Base-by-base conservation (phyloP, 2,113 vertebrate species). In the Urocynchramus pylzowi region DNA sequence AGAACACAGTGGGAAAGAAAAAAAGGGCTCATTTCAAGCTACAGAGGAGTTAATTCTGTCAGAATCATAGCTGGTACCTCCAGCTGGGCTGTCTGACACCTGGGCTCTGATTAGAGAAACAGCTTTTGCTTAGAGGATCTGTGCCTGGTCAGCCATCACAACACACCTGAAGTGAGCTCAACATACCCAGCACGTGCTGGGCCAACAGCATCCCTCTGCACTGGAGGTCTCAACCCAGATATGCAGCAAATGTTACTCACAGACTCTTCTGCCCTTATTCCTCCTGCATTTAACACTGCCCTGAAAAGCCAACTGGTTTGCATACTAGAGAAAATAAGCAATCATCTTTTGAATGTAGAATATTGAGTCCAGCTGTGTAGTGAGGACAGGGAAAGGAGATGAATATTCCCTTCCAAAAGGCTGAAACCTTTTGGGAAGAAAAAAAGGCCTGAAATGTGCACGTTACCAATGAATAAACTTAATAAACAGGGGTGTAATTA, bases 181-280 rank as follows among this genome's bases (percentile, higher is more conserved):
- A 17, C 52, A 21, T 7, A 0, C 26, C 7, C 3, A 42, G 37
- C 39, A 14, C 21, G 7, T 3, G 12, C 41, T 61, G 42, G 11
- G 15, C 54, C 74, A 70, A 4, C 20, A 24, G 5, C 17, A 23
- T 10, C 52, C 14, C 53, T 42, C 13, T 30, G 63, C 39, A 21
- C 10, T 47, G 28, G 1, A 31, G 41, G 26, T 16, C 78, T 64
- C 65, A 33, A 16, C 16, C 50, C 67, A 53, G 24, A 53, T 0
- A 56, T 0, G 0, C 0, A 63, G 12, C 26, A 78, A 67, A n/a
- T 2, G 2, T 11, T 26, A 53, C 69, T 9, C 76, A 75, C 18
- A 45, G 42, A 37, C 45, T 11, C 14, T 31, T 28, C 54, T 14
- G 26, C 33, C 78, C 52, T 50, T 45, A 45, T 14, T 45, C 37